Percentiles rank a stretch among this genome's conserved stretches.
Evolutionary conservation across 2,888 invertebrate genomes (phyloP).

Genomic region (Auanema freiburgensis): DNA sequence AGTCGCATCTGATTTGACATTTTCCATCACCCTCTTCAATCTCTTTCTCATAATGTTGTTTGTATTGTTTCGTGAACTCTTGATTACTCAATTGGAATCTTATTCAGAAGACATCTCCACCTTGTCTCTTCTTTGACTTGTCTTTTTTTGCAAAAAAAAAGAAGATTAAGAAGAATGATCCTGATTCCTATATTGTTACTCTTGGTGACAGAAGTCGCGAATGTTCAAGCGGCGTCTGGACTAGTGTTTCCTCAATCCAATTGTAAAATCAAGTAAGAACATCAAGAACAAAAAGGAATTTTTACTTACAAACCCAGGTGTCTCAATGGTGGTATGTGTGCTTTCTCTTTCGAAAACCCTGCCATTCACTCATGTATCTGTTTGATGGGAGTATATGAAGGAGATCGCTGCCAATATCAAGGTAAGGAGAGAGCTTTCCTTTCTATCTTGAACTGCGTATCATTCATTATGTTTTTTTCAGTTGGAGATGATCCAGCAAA

Average conservation of each 20-base stretch:
- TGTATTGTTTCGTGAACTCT: too few species aligned
- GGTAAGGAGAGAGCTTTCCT: conserved; percentile 4
- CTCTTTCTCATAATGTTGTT: too few species aligned
- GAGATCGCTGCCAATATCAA: conserved; percentile 47
- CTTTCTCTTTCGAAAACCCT: conserved; percentile 33
- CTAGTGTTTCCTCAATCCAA: conserved; percentile 35
- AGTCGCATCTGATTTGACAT: too few species aligned
- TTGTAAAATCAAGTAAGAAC: conserved; percentile 35
- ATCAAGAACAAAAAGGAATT: conserved; percentile 1
- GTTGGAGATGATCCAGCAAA: conserved; percentile 20
- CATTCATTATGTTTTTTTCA: conserved; percentile 3
- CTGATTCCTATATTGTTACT: conserved; percentile 22
- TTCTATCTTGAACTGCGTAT: not conserved
- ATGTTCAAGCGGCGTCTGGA: conserved; percentile 26
- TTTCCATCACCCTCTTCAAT: too few species aligned
- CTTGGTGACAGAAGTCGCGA: conserved; percentile 23
- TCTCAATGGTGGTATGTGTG: conserved; percentile 50
- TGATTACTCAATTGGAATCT: too few species aligned
- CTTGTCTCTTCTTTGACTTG: too few species aligned
- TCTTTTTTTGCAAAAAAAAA: too few species aligned
- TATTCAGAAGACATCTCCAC: too few species aligned
- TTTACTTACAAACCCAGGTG: conserved; percentile 20
- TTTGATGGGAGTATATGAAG: conserved; percentile 52
- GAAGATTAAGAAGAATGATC: conserved; percentile 9
- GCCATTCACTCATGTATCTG: conserved; percentile 54